phyloP scores from a whole-genome alignment of 1,140 invertebrate species.

The Pseudomyrmex cubaensis region DNA sequence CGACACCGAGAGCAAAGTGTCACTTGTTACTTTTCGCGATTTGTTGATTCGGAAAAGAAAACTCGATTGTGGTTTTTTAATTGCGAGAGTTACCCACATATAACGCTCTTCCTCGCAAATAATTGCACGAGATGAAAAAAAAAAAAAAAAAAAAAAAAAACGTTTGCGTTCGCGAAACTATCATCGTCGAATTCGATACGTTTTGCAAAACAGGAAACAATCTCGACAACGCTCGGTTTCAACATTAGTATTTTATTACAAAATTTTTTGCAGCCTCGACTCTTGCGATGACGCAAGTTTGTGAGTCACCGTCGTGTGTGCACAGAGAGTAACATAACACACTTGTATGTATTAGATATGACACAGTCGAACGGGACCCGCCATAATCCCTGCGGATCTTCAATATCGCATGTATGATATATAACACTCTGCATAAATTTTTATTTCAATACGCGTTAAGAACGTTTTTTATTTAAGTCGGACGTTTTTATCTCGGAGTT shows the following conservation, averaged over 20 bases:
- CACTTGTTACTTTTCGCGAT: neutral
- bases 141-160: no score
- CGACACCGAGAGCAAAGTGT: neutral
- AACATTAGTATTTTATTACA: conserved; percentile 4
- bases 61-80: no score
- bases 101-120: no score
- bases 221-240: neutral
- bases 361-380: neutral
- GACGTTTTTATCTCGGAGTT: no score
- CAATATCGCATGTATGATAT: neutral
- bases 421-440: neutral
- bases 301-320: neutral
- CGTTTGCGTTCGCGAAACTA: neutral
- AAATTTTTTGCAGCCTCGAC: neutral
- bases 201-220: neutral
- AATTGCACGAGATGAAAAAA: no score
- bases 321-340: conserved; percentile 1
- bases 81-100: no score
- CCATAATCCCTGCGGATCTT: conserved; percentile 3
- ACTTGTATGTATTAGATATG: neutral
- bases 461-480: no score
- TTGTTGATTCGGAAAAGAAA: neutral
- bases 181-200: neutral
- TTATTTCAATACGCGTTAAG: neutral
- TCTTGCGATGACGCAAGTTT: conserved; percentile 17